Conservation (phyloP, 1,140 invertebrate species). For the Nymphalis io region DNA sequence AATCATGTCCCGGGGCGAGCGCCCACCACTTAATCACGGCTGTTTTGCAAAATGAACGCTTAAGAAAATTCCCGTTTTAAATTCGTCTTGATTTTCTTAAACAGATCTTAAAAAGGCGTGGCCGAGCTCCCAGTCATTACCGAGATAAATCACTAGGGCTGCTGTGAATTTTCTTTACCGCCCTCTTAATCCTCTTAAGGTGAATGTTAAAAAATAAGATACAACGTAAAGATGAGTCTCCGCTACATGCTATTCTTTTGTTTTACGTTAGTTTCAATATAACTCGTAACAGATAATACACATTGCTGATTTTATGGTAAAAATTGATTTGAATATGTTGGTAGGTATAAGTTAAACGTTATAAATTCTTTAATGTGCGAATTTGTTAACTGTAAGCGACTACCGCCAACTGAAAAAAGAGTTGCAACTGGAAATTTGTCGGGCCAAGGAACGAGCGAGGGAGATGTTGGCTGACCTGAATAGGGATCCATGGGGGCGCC, state of each 20-base stretch:
- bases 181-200: constrained; percentile 56
- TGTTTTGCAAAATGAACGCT: constrained; percentile 46
- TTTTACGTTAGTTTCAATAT: too few relatives aligned
- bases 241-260: constrained; percentile 29
- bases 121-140: constrained; percentile 55
- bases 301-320: too few relatives aligned
- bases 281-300: too few relatives aligned
- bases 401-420: too few relatives aligned
- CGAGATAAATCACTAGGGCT: constrained; percentile 62
- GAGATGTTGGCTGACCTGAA: too few relatives aligned
- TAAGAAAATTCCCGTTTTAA: constrained; percentile 53
- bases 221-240: constrained; percentile 39
- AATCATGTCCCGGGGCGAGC: constrained; percentile 41
- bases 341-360: too few relatives aligned
- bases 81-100: constrained; percentile 54
- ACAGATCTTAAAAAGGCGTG: constrained; percentile 66
- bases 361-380: too few relatives aligned
- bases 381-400: too few relatives aligned
- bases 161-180: constrained; percentile 47
- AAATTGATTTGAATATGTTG: too few relatives aligned
- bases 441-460: too few relatives aligned
- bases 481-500: too few relatives aligned
- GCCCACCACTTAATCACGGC: constrained; percentile 41
- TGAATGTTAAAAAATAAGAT: constrained; percentile 41
- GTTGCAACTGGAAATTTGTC: too few relatives aligned